phyloP scores from a whole-genome alignment of 2,797 vertebrate species.

The Myotis daubentonii region DNA sequence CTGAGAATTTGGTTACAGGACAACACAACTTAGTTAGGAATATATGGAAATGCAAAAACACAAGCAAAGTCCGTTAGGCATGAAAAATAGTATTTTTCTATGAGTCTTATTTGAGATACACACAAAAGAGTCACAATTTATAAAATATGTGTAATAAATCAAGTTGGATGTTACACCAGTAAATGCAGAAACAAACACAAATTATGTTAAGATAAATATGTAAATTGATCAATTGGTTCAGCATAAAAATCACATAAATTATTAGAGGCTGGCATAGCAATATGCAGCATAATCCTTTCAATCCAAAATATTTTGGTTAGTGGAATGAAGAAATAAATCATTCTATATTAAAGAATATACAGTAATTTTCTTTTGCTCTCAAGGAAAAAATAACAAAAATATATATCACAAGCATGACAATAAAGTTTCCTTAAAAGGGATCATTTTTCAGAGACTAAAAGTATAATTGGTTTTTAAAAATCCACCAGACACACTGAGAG shows the following conservation, averaged over 20 bases:
- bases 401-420: slow-evolving; percentile 47
- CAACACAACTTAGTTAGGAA: background rate
- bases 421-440: background rate
- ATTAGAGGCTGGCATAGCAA: slow-evolving; percentile 4
- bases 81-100: slow-evolving; percentile 13
- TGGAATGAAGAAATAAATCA: slow-evolving; percentile 70
- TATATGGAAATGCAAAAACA: slow-evolving; percentile 1
- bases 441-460: slow-evolving; percentile 62
- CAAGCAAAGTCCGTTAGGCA: background rate
- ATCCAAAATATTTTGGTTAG: slow-evolving; percentile 5
- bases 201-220: slow-evolving; percentile 43
- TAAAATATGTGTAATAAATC: slow-evolving; percentile 38
- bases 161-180: background rate
- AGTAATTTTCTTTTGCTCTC: slow-evolving; percentile 38
- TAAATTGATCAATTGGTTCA: slow-evolving; percentile 52
- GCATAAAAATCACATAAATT: slow-evolving; percentile 56
- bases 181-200: slow-evolving; percentile 53
- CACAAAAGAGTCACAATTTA: background rate
- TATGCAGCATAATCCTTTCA: slow-evolving; percentile 44
- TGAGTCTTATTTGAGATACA: slow-evolving; percentile 40
- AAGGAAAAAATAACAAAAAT: slow-evolving; percentile 50
- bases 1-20: background rate
- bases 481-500: background rate
- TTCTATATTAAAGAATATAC: slow-evolving; percentile 23
- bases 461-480: slow-evolving; percentile 47